Conservation (phyloP, 1,140 invertebrate genomes). For the Ctenoplectra terminalis region DNA sequence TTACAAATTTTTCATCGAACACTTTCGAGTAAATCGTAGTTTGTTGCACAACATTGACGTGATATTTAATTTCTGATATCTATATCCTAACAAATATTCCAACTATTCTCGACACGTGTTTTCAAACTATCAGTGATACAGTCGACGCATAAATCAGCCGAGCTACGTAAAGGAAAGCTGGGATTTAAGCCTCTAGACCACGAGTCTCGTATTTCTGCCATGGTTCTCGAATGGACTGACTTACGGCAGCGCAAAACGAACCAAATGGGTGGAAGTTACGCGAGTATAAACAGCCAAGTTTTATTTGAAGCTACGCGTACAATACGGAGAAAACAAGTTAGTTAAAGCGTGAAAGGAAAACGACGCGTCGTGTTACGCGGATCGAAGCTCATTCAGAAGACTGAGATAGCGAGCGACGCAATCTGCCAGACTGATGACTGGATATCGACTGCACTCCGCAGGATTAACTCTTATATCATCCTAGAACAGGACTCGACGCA, state of each 20-base stretch:
- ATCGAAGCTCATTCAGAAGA: slow-evolving; percentile 28
- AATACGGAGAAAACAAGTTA: background rate
- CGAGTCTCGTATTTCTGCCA: slow-evolving; percentile 10
- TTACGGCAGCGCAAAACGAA: slow-evolving; percentile 22
- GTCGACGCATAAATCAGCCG: too few relatives aligned
- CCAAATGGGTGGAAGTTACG: background rate
- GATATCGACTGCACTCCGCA: slow-evolving; percentile 63
- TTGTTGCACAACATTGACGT: too few relatives aligned
- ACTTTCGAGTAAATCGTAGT: too few relatives aligned
- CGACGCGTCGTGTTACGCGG: background rate
- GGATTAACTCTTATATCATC: slow-evolving; percentile 71
- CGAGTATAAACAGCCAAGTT: slow-evolving; percentile 1
- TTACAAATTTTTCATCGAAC: too few relatives aligned
- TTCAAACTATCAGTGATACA: too few relatives aligned
- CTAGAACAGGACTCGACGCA: slow-evolving; percentile 24
- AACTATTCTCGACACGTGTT: too few relatives aligned
- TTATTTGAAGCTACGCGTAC: background rate
- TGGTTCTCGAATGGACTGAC: background rate
- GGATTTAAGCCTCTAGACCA: background rate
- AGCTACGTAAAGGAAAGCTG: background rate
- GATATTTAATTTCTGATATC: background rate
- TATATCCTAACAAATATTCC: background rate
- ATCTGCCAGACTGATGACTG: slow-evolving; percentile 41
- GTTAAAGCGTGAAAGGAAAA: slow-evolving; percentile 34
- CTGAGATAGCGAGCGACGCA: slow-evolving; percentile 22